Evolutionary conservation across 2,888 invertebrate species (phyloP), one percentile per base, ranked within the genome.

Genomic region (Agrochola lota): DNA sequence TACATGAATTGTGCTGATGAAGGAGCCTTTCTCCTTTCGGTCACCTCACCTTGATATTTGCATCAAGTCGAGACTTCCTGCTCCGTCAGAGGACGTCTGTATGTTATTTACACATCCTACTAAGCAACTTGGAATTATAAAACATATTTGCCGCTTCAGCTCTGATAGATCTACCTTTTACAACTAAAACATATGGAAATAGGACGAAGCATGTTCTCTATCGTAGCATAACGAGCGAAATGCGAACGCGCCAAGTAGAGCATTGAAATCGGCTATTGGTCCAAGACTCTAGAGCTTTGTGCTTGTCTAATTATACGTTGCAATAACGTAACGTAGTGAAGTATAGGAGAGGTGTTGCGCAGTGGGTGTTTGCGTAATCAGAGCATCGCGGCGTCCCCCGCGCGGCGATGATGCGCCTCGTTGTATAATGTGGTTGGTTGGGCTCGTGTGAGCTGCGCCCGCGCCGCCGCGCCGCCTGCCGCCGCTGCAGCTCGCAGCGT

Each of bases 11-110:
- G 83, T 81, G 78, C 76, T 81, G 85, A 90, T 86, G 85, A 91
- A 91, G 89, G 89, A 85, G 79, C 90, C 91, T 92, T 94, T 93
- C 92, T 91, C 91, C 91, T 90, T 91, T 91, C 84, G 87, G 89
- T 88, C 85, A 90, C 80, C 83, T 95, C 90, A 91, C 96, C 96
- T 96, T 96, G 96, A 95, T 95, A 96, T 96, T 96, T 95, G 94
- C 90, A 89, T 87, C 87, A 86, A 88, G 90, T 85, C 85, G 87
- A 93, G 89, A 94, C 95, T 96, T 96, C 96, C 96, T 96, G 95
- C 91, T 94, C 87, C 84, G 86, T 80, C 90, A 91, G 91, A 95
- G 95, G 94, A 94, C 95, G 89, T 88, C 93, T 82, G 80, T 91
- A 86, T 88, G 82, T 76, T 66, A 83, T 88, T 85, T 78, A 85